These are phyloP conservation scores for Xiphophorus hellerii DNA, from an alignment of 2,113 vertebrate species.

Conservation along the genomic window DNA sequence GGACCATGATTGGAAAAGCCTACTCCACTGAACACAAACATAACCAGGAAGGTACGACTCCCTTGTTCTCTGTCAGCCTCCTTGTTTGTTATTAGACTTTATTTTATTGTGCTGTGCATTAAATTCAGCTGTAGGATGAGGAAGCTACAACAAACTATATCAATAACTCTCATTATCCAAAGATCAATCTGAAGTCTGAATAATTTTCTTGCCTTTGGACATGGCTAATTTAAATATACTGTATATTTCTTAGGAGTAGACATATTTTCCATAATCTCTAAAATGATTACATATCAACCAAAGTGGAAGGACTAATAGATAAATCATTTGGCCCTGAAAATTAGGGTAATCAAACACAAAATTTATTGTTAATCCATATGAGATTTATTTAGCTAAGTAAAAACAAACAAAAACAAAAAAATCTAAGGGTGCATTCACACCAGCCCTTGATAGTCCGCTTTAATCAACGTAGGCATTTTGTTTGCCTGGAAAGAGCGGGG, in stretches of 20 bases:
- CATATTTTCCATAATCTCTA: not conserved
- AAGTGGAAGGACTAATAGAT: not conserved
- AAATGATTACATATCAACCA: not conserved
- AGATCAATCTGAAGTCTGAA: not conserved
- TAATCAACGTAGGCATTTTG: too few relatives aligned
- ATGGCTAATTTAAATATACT: not conserved
- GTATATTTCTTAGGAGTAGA: not conserved
- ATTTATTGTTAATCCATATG: not conserved
- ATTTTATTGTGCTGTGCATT: too few relatives aligned
- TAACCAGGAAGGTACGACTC: constrained; percentile 86
- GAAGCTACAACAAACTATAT: too few relatives aligned
- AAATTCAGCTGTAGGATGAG: too few relatives aligned
- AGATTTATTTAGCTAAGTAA: not conserved
- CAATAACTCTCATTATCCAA: not conserved
- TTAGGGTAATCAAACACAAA: not conserved
- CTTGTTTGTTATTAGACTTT: not conserved
- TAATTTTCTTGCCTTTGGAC: not conserved
- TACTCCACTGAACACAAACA: constrained; percentile 96
- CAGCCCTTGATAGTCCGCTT: too few relatives aligned
- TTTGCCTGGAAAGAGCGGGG: too few relatives aligned
- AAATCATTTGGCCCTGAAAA: not conserved
- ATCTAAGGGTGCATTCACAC: too few relatives aligned
- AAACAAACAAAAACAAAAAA: not conserved
- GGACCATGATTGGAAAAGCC: constrained; percentile 96
- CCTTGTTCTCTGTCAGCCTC: not conserved